Base-by-base conservation (phyloP, 37 sponge, comb jelly and placozoan species). In the Bolinopsis microptera region DNA sequence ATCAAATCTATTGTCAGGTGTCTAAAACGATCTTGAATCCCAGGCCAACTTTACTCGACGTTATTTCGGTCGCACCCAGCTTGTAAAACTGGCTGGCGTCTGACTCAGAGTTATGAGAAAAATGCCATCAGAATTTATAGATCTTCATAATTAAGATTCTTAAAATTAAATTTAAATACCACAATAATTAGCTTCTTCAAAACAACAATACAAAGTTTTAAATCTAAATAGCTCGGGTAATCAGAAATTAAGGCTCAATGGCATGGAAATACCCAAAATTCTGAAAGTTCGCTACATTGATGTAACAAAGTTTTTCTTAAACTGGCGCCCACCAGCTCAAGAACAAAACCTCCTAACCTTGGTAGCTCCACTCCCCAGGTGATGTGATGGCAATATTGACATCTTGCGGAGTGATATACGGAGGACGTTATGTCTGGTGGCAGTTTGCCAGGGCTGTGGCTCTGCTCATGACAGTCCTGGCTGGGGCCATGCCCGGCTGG, bases 401-500 rank as follows among this genome's bases (percentile, higher is more conserved):
- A n/a, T n/a, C n/a, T n/a, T 86, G 90, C 36, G 90, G 90, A 18
- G 35, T 86, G 3, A 39, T 86, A 35, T 86, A 86, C 61, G 90
- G 90, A 27, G 34, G 35, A n/a, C 34, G 90, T 27, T 86, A 86
- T 41, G 61, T 34, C 25, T 86, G 90, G 90, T 86, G 90, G 90
- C 90, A 86, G 61, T 13, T 86, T 41, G 90, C 90, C 61, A 86
- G 90, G 61, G n/a, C 28, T n/a, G 13, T 41, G 13, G 90, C 90
- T 2, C 90, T 86, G 48, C 26, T 86, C 25, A 86, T 86, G 90
- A 27, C 36, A 9, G 48, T 86, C 1, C 90, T 86, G 61, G 90
- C 90, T 39, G 90, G 90, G 1, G 90, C 90, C 41, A 86, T 86
- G 90, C 90, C 90, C 24, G 90, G 90, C 2, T 86, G 90, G 90